Base-by-base conservation (phyloP, 2,113 vertebrate genomes). In the Oryzias javanicus region DNA sequence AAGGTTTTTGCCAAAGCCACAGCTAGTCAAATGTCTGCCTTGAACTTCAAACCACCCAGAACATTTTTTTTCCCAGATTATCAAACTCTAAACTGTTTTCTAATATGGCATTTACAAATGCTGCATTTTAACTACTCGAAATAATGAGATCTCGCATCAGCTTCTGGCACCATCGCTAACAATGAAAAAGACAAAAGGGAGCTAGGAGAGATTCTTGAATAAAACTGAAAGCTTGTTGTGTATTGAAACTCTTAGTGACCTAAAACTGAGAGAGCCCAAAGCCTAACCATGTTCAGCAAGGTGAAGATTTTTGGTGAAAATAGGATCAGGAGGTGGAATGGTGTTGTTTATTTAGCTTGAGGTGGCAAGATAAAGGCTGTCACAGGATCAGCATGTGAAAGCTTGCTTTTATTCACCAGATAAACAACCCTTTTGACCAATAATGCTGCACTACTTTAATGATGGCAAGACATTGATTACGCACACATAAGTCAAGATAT, bases 401-500 rank as follows among this genome's bases (percentile, higher is more conserved):
- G 74, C 67, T 73, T 82, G 77, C 69, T 75, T 79, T 80, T 86
- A 72, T 79, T 73, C 60, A 55, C 7, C 60, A 51, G 52, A 89
- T 75, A 80, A 86, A 89, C 73, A 74, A 72, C 42, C 50, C 79
- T 60, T 69, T 83, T 88, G 70, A 84, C 50, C 35, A 48, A 70
- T 65, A 57, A 55, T 22, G n/a, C 27, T 47, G 61, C 18, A 20
- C 56, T 64, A 67, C 54, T 54, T 71, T 55, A 72, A 70, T n/a
- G 19, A 46, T 17, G 13, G 35, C 51, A 35, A 15, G n/a, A 49
- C 51, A 59, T 44, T 48, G 60, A 76, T 54, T 52, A 59, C 56
- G 57, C 44, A 42, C 18, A 47, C 49, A 40, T 55, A 15, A 61
- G 49, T 72, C 7, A 46, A 53, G 14, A 5, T 19, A 61, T 14